Conservation (phyloP, 2,113 vertebrate genomes). For the Macquaria ambigua region DNA sequence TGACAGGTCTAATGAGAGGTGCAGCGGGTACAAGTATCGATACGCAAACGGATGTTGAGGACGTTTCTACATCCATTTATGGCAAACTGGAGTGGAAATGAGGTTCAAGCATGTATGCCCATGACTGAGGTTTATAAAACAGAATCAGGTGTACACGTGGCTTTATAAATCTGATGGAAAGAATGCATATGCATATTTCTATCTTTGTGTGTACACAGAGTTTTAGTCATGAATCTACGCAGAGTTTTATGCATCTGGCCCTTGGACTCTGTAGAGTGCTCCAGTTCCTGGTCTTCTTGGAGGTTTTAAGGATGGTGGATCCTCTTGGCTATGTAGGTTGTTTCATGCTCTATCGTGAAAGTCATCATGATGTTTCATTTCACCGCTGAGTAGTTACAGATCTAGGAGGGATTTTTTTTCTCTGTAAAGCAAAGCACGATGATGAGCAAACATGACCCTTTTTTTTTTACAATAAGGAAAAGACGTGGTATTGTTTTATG, state of each 20-base stretch:
- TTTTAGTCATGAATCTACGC: neutral
- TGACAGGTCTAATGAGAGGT: neutral
- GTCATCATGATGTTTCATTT: neutral
- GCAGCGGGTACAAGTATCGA: no score
- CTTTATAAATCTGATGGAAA: neutral
- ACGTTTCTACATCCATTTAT: neutral
- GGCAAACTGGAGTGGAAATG: neutral
- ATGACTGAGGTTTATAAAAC: neutral
- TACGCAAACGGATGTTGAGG: neutral
- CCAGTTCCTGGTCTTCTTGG: neutral
- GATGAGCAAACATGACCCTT: neutral
- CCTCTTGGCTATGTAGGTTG: neutral
- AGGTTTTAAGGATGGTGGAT: neutral
- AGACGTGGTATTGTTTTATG: neutral
- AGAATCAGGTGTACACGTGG: neutral
- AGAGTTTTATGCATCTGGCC: neutral
- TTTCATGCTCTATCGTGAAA: neutral
- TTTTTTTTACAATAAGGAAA: neutral
- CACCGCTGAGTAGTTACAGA: neutral
- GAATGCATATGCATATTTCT: neutral
- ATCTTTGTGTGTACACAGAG: neutral
- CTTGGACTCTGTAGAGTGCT: neutral
- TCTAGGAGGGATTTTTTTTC: neutral
- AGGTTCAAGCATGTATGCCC: neutral
- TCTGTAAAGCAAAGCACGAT: neutral